Conservation (phyloP, 2,113 vertebrate species). For the Scopus umbretta region DNA sequence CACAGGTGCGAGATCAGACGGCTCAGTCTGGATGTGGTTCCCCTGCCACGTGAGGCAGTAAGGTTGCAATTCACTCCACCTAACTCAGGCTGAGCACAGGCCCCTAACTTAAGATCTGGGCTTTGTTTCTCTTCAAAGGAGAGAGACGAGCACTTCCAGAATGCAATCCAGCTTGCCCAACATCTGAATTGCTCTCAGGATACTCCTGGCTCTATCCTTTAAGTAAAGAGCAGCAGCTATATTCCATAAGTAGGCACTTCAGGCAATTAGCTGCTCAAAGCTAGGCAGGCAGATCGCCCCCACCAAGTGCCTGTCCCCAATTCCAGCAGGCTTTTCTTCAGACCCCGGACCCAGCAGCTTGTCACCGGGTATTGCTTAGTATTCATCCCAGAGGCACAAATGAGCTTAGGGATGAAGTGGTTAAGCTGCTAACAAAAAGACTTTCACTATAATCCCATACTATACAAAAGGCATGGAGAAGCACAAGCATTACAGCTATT, state of each 20-base stretch:
- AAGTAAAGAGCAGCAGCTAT: background rate
- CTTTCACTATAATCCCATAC: background rate
- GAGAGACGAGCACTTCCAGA: background rate
- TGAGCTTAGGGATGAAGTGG: slow-evolving; percentile 21
- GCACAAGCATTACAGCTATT: background rate
- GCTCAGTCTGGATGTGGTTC: background rate
- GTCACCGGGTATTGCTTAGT: background rate
- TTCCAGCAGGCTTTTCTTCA: background rate
- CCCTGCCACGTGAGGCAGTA: background rate
- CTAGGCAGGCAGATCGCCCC: background rate
- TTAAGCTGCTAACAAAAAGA: slow-evolving; percentile 38
- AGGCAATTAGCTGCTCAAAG: background rate
- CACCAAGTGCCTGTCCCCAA: background rate
- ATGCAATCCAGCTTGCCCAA: background rate
- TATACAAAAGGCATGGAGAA: slow-evolving; percentile 25
- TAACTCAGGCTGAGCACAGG: background rate
- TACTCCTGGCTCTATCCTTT: background rate
- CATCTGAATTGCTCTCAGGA: background rate
- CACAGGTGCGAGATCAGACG: background rate
- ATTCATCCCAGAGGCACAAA: background rate
- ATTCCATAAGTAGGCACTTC: background rate
- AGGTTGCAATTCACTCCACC: background rate
- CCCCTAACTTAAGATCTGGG: background rate
- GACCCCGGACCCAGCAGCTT: background rate
- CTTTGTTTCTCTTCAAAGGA: background rate